Percentiles rank a stretch among this genome's conserved stretches.
Evolutionary conservation across 2,113 vertebrate species (phyloP).

Genomic region (Odocoileus virginianus): DNA sequence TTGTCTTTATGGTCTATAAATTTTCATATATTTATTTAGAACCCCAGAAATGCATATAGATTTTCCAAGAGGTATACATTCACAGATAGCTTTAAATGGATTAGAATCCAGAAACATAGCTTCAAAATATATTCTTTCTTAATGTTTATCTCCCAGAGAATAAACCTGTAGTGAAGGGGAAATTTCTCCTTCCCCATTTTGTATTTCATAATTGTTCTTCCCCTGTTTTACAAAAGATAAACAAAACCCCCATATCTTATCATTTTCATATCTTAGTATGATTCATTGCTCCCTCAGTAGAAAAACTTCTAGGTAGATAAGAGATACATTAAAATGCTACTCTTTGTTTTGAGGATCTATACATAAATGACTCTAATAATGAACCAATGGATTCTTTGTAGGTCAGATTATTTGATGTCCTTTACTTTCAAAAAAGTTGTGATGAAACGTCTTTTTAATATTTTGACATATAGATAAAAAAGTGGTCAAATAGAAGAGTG

Average conservation of each 20-base stretch:
- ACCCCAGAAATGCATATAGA: background rate
- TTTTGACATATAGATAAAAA: background rate
- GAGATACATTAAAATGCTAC: background rate
- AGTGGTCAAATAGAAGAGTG: background rate
- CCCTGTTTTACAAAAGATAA: background rate
- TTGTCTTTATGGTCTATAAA: background rate
- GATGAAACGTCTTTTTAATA: background rate
- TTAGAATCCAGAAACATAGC: background rate
- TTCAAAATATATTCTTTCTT: background rate
- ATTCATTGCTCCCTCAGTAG: background rate
- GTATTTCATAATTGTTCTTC: background rate
- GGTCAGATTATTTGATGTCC: background rate
- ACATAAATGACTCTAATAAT: background rate
- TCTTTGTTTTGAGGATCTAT: background rate
- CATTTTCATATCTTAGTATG: background rate
- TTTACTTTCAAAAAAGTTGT: background rate
- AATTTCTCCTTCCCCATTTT: background rate
- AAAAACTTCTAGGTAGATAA: background rate
- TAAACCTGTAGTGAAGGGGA: background rate
- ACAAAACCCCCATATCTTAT: background rate
- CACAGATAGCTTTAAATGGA: background rate
- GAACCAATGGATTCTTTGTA: background rate
- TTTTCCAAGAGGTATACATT: background rate
- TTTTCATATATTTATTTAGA: background rate
- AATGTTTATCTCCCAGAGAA: background rate